These are phyloP conservation scores for Pegoplata infirma DNA, from an alignment of 2,888 invertebrate species.

Conservation along the genomic window DNA sequence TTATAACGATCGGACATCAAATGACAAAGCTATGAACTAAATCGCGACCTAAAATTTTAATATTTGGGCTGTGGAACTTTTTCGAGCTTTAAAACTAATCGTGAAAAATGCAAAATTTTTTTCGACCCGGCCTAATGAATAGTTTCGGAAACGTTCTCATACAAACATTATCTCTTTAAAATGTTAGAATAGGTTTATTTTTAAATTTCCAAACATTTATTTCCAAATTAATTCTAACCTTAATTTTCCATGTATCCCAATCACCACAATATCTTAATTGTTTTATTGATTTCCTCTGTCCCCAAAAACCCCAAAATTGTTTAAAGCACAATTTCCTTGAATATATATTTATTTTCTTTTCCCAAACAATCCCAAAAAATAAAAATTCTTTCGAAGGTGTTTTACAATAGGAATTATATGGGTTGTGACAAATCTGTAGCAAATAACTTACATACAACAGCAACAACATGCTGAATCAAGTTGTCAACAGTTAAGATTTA, in stretches of 20 bases:
- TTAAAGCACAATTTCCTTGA: not conserved
- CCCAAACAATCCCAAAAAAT: not conserved
- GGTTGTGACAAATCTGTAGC: not conserved
- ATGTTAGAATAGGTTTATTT: no score
- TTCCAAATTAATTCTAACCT: not conserved
- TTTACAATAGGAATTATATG: not conserved
- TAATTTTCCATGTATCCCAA: not conserved
- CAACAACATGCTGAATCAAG: constrained; percentile 1
- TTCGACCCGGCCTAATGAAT: no score
- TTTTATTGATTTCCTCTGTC: constrained; percentile 27
- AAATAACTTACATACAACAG: not conserved
- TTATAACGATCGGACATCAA: no score
- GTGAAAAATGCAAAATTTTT: no score
- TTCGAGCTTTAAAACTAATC: no score
- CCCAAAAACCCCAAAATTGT: not conserved
- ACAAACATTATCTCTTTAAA: no score
- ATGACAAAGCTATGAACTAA: no score
- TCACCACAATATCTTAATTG: constrained; percentile 33
- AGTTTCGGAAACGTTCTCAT: no score
- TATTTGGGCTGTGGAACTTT: no score
- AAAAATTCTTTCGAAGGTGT: not conserved
- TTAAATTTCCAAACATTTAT: no score
- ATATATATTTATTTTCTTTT: not conserved
- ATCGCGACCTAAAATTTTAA: no score
- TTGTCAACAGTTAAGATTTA: constrained; percentile 27